Percentiles rank a stretch among this genome's conserved stretches.
These are phyloP conservation scores for Gari tellinella DNA, from an alignment of 2,888 invertebrate genomes.

Conservation along the genomic window DNA sequence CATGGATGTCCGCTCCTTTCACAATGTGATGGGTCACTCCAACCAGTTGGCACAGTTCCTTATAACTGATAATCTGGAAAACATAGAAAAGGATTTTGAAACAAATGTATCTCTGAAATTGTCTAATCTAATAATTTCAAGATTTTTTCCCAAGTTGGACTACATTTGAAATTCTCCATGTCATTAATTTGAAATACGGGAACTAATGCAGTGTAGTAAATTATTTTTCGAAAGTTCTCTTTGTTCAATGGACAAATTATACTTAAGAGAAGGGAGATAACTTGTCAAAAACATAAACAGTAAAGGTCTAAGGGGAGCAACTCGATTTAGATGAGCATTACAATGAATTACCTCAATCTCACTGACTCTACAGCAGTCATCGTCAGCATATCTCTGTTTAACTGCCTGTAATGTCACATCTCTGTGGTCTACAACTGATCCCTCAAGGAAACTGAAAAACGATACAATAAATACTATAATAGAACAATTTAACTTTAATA, in stretches of 20 bases:
- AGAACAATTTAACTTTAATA: no score
- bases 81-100: background rate
- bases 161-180: background rate
- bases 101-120: no score
- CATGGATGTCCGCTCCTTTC: slow-evolving; percentile 68
- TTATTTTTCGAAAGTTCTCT: no score
- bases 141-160: background rate
- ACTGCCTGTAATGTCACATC: slow-evolving; percentile 81
- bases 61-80: slow-evolving; percentile 76
- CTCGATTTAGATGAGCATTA: background rate
- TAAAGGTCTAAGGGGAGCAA: background rate
- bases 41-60: slow-evolving; percentile 73
- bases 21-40: slow-evolving; percentile 76
- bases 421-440: slow-evolving; percentile 79
- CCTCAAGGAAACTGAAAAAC: slow-evolving; percentile 77
- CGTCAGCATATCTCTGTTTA: slow-evolving; percentile 79
- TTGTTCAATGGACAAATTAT: background rate
- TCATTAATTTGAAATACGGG: background rate
- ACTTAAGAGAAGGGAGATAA: background rate
- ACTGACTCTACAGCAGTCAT: slow-evolving; percentile 76
- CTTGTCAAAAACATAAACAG: background rate
- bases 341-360: slow-evolving; percentile 70
- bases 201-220: no score
- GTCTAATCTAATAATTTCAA: background rate
- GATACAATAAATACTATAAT: background rate